phyloP scores from a whole-genome alignment of 2,797 vertebrate species.

The Protonibea diacanthus region DNA sequence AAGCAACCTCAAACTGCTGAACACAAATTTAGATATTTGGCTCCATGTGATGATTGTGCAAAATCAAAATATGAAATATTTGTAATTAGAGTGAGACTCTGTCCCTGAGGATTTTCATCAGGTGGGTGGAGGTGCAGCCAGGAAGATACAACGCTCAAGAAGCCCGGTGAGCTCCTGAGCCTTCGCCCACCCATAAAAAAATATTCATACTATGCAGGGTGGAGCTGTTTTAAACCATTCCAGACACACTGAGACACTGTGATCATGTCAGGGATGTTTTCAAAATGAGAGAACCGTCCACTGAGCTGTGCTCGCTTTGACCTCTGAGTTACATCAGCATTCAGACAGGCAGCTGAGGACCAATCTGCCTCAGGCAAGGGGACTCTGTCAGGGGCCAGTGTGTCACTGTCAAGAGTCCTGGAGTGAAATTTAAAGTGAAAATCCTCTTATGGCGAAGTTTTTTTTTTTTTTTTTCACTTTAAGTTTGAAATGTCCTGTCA shows the following conservation, averaged over 20 bases:
- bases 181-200: slow-evolving; percentile 14
- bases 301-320: slow-evolving; percentile 58
- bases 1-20: background rate
- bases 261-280: slow-evolving; percentile 66
- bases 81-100: background rate
- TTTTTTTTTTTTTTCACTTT: background rate
- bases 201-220: slow-evolving; percentile 39
- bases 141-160: slow-evolving; percentile 22
- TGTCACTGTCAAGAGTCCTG: slow-evolving; percentile 39
- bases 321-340: slow-evolving; percentile 74
- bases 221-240: slow-evolving; percentile 48
- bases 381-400: slow-evolving; percentile 53
- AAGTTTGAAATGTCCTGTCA: background rate
- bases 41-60: background rate
- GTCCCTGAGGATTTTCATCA: slow-evolving; percentile 53
- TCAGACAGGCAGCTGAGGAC: slow-evolving; percentile 55
- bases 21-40: background rate
- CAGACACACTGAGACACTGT: slow-evolving; percentile 47
- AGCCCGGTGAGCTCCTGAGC: background rate
- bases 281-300: slow-evolving; percentile 44
- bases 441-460: slow-evolving; percentile 18
- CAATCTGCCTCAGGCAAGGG: slow-evolving; percentile 51
- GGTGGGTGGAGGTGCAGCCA: slow-evolving; percentile 30
- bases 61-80: background rate
- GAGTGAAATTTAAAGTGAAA: slow-evolving; percentile 28